Conservation (phyloP, 2,888 invertebrate species). For the Xestobium rufovillosum region DNA sequence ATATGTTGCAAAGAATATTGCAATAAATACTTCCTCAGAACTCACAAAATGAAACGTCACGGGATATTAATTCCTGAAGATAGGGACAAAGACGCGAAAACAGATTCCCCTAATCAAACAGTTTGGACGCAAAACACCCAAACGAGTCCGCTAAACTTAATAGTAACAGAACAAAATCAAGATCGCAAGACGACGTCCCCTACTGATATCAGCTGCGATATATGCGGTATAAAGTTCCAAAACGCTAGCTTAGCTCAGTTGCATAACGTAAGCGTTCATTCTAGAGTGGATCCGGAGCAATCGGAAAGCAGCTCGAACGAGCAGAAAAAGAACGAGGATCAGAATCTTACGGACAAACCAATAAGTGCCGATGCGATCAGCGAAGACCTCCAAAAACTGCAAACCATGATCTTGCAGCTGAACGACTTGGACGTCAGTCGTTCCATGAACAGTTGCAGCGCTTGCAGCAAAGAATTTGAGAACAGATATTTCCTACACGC, state of each 20-base stretch:
- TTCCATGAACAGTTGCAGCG: constrained; percentile 49
- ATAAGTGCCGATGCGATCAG: constrained; percentile 57
- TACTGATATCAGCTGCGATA: constrained; percentile 46
- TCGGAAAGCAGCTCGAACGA: constrained; percentile 28
- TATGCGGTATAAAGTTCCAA: constrained; percentile 48
- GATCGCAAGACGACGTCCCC: constrained; percentile 45
- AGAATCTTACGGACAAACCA: constrained; percentile 33
- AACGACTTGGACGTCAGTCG: constrained; percentile 67
- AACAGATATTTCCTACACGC: constrained; percentile 63
- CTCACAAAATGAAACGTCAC: constrained; percentile 90
- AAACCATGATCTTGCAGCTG: constrained; percentile 83
- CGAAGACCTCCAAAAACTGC: constrained; percentile 79
- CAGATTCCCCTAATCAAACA: constrained; percentile 27
- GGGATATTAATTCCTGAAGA: constrained; percentile 66
- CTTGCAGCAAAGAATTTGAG: constrained; percentile 66
- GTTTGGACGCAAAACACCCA: constrained; percentile 45
- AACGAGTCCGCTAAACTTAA: constrained; percentile 71
- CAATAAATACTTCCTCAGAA: constrained; percentile 85
- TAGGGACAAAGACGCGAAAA: constrained; percentile 39
- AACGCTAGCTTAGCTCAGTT: constrained; percentile 42
- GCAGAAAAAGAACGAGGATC: constrained; percentile 35
- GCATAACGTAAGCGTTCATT: constrained; percentile 40
- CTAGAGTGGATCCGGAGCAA: constrained; percentile 28
- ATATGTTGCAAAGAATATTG: constrained; percentile 90
- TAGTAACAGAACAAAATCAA: constrained; percentile 58